Evolutionary conservation across 2,797 vertebrate species (phyloP), one percentile per base, ranked within the genome.

Genomic region (Distichodus sexfasciatus): DNA sequence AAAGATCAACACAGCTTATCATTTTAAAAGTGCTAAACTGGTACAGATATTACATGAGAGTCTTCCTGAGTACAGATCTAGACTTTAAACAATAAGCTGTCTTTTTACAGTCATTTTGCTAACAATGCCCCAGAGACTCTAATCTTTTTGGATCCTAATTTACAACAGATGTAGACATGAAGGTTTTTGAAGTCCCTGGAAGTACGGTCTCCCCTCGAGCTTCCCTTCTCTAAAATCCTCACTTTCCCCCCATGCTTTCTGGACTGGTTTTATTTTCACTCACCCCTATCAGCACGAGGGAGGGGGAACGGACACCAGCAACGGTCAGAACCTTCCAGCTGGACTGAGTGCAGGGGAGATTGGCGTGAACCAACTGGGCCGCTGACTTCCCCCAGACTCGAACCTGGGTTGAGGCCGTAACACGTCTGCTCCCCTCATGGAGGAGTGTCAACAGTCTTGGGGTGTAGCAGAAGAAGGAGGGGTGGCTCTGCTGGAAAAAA

Each of bases 111-210:
- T 43, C 26, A 87, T 86, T 89, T 88, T 84, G 82, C 84, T 83
- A 85, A 83, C 81, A 86, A 83, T 83, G 82, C 84, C 82, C 81
- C 82, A 78, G 79, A 83, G 77, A 82, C 83, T 89, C 78, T 85
- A 87, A 90, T 89, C 87, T 87, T 75, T 24, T n/a, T 70, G 67
- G 24, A 75, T 87, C 81, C 54, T 88, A 89, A 89, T 87, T 87
- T 83, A 86, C 86, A 76, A 78, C 89, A 90, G 87, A 87, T 90
- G 88, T 82, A 72, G 79, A n/a, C 6, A 21, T 41, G 35, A 68
- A 69, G 76, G 77, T 83, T 86, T 87, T 85, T 82, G 76, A 85
- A 85, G 83, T 85, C 63, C 15, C 11, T 67, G 29, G 60, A 88
- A 85, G 83, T 84, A 76, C 76, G 83, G 78, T 86, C 83, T 78